phyloP scores from a whole-genome alignment of 92 coral and sea anemone species.

The Parazoanthus atlanticus region DNA sequence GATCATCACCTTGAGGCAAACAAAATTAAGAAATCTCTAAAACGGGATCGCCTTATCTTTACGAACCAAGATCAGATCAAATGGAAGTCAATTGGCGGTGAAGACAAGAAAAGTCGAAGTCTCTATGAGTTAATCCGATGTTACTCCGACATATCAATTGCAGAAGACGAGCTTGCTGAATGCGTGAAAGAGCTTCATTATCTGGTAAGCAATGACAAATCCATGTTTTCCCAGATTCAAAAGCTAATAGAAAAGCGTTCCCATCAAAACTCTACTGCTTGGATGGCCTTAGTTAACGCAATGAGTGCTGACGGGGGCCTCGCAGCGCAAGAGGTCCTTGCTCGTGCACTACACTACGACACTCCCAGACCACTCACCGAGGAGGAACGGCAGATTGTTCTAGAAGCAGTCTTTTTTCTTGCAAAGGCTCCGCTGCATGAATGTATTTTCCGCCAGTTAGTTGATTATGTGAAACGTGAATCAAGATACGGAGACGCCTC shows the following conservation, averaged over 20 bases:
- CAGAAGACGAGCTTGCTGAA: slow-evolving; percentile 78
- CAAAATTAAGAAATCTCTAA: slow-evolving; percentile 47
- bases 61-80: slow-evolving; percentile 64
- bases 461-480: slow-evolving; percentile 21
- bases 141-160: slow-evolving; percentile 73
- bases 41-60: slow-evolving; percentile 70
- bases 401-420: slow-evolving; percentile 81
- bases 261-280: slow-evolving; percentile 87
- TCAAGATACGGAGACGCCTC: slow-evolving; percentile 20
- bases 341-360: slow-evolving; percentile 66
- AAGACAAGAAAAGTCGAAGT: slow-evolving; percentile 66
- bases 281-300: slow-evolving; percentile 79
- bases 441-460: slow-evolving; percentile 52
- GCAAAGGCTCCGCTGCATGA: slow-evolving; percentile 91
- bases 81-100: slow-evolving; percentile 76
- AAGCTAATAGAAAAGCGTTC: slow-evolving; percentile 61
- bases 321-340: slow-evolving; percentile 76
- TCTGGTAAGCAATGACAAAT: slow-evolving; percentile 65
- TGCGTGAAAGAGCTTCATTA: slow-evolving; percentile 86
- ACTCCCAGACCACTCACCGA: slow-evolving; percentile 75
- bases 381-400: slow-evolving; percentile 77
- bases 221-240: slow-evolving; percentile 52
- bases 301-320: slow-evolving; percentile 77
- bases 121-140: slow-evolving; percentile 88
- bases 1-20: slow-evolving; percentile 16